These are phyloP conservation scores for Hapalemur alaotrensis DNA, from an alignment of 2,797 vertebrate species.

Conservation along the genomic window DNA sequence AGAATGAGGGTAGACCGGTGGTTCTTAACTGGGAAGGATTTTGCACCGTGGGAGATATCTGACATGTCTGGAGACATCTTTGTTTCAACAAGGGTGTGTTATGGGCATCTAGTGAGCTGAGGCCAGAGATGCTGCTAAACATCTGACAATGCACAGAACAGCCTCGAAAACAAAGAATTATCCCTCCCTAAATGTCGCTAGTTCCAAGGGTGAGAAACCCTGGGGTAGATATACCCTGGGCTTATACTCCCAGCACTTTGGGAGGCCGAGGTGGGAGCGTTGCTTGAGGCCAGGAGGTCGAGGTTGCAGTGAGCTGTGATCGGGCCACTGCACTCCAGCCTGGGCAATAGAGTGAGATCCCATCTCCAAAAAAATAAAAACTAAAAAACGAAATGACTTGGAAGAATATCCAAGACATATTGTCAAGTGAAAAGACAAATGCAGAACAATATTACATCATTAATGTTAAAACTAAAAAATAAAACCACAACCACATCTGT, in stretches of 20 bases:
- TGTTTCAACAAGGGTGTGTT: neutral
- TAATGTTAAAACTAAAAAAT: neutral
- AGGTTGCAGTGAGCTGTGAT: neutral
- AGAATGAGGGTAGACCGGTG: neutral
- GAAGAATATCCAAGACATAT: neutral
- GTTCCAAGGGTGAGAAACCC: neutral
- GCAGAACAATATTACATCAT: neutral
- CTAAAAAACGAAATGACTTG: neutral
- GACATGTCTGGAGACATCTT: neutral
- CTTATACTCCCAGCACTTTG: neutral
- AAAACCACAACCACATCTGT: rapidly evolving
- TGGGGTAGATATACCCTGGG: neutral
- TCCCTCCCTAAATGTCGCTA: neutral
- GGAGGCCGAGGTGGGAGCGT: neutral
- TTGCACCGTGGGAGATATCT: neutral
- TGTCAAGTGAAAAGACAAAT: neutral
- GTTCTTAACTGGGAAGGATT: neutral
- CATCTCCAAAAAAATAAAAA: neutral
- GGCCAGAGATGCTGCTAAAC: neutral
- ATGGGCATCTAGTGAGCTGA: rapidly evolving
- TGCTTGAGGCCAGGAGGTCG: neutral
- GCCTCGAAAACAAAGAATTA: no score
- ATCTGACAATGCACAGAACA: neutral
- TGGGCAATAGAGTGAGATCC: neutral
- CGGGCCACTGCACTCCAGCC: neutral